Base-by-base conservation (phyloP, 1,140 invertebrate species). In the Mylabris phalerata region DNA sequence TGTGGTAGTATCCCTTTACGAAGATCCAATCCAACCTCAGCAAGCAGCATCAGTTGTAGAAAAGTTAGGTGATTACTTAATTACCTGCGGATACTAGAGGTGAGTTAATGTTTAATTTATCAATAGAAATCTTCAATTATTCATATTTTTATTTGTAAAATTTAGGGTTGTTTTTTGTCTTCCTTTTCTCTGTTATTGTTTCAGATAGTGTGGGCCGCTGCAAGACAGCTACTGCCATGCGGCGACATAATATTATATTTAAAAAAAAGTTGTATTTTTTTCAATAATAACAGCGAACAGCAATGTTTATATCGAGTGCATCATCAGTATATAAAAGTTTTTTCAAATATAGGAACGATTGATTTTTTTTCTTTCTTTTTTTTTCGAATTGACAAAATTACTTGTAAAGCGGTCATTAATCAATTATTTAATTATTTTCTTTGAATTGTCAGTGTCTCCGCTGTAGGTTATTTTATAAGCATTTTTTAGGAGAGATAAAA, bases 1-100 rank as follows among this genome's bases (percentile, higher is more conserved):
- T 73, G 88, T 93, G 75, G 90, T 94, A 75, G 85, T 94, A 75
- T 90, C 90, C 74, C 84, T 93, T 71, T 94, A 94, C 74, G 90
- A 93, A 84, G 90, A 93, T 80, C 91, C 91, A 71, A 91, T 93
- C 78, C 90, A 93, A 80, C 91, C 92, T 76, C 90, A 93, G 79
- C 92, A 94, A 80, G 90, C 90, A 73, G 91, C 91, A 75, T 92
- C 89, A 67, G 90, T 93, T 77, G 91, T 93, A 76, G 92, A 94
- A 85, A 93, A 93, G 82, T 83, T 94, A 83, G 91, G 92, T 81
- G 92, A 94, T 80, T 93, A 94, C 86, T 85, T 93, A 83, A 84
- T 93, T 81, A 86, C 83, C 80, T 92, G 90, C 82, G 90, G 91
- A 84, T 94, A 91, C 87, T 93, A 93, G 84, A 82, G 71, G 71